Conservation (phyloP, 1,140 invertebrate species). For the Heliconius eleuchia region DNA sequence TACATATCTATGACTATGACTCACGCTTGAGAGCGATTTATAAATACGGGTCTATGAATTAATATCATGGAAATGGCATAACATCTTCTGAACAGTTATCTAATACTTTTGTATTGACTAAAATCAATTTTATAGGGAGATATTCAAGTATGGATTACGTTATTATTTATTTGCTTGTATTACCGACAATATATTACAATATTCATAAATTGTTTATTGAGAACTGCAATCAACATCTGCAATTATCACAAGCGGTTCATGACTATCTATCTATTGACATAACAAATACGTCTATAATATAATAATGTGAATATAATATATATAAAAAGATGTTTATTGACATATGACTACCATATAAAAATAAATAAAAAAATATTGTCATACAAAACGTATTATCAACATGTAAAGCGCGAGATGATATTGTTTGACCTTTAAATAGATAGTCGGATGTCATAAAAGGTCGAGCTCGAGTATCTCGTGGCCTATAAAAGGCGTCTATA, state of each 20-base stretch:
- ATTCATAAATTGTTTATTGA: not conserved
- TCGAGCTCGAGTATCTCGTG: not conserved
- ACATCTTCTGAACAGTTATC: no score
- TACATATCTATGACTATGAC: no score
- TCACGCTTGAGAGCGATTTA: no score
- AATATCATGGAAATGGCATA: no score
- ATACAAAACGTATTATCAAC: not conserved
- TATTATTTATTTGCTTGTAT: not conserved
- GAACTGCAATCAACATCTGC: not conserved
- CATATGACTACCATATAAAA: not conserved
- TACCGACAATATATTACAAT: not conserved
- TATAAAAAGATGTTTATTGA: no score
- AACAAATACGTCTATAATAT: not conserved
- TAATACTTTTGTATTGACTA: no score
- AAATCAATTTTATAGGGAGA: no score
- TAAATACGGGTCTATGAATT: no score
- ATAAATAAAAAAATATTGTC: not conserved
- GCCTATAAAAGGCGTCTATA: not conserved
- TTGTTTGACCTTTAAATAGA: constrained; percentile 9
- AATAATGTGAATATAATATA: no score
- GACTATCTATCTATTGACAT: not conserved
- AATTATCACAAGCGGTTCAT: not conserved
- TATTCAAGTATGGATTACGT: no score
- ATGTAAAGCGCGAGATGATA: not conserved
- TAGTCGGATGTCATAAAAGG: not conserved